Conservation (phyloP, 2,888 invertebrate genomes). For the Stenotaenia linearis region DNA sequence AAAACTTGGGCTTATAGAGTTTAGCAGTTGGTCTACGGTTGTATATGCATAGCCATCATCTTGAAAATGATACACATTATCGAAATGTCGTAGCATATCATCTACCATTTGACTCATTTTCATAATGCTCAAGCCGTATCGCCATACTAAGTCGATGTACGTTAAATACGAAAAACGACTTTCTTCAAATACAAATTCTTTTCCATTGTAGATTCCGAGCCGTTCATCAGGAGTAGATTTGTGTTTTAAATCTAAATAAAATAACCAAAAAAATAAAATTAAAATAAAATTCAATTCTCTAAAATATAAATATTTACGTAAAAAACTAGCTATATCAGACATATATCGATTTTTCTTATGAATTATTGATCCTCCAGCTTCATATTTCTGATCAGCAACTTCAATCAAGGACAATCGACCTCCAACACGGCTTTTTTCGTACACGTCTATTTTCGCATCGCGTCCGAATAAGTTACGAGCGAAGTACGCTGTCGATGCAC, state of each 20-base stretch:
- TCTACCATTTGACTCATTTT: conserved; percentile 49
- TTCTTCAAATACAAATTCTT: conserved; percentile 53
- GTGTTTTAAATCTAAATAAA: conserved; percentile 46
- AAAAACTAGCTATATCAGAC: conserved; percentile 52
- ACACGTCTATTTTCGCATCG: conserved; percentile 53
- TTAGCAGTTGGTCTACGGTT: conserved; percentile 52
- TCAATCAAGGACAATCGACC: conserved; percentile 54
- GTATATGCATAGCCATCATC: conserved; percentile 51
- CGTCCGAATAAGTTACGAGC: conserved; percentile 49
- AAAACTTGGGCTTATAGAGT: conserved; percentile 53
- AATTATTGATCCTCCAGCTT: conserved; percentile 58
- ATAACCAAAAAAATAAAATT: too few relatives aligned
- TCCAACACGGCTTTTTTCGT: conserved; percentile 54
- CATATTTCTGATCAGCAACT: conserved; percentile 52
- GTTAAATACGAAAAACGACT: conserved; percentile 51
- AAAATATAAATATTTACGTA: conserved; percentile 48
- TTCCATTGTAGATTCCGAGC: conserved; percentile 53
- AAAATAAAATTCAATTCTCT: background rate
- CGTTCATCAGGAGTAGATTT: conserved; percentile 38
- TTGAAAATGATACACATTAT: conserved; percentile 56
- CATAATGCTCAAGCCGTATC: conserved; percentile 55
- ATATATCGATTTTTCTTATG: conserved; percentile 57
- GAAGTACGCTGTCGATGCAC: conserved; percentile 56
- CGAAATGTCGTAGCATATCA: conserved; percentile 48
- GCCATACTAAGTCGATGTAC: conserved; percentile 52